Conservation (phyloP, 92 coral and sea anemone genomes). For the Epizoanthus rinbou region DNA sequence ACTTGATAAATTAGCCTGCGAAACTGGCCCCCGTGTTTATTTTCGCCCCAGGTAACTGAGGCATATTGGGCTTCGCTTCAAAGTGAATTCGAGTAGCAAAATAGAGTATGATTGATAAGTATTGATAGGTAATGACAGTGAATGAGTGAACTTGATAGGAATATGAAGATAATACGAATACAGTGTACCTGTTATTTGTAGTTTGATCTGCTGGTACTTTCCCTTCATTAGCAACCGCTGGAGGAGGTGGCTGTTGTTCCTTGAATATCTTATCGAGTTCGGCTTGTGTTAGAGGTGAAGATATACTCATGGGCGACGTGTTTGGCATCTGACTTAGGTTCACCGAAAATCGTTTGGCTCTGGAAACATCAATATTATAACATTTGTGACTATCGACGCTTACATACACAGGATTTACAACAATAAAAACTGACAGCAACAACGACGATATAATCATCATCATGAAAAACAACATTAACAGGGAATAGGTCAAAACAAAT, state of each 20-base stretch:
- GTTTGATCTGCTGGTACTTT: constrained; percentile 3
- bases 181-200: constrained; percentile 13
- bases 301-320: constrained; percentile 23
- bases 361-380: background rate
- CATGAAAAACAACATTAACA: no score
- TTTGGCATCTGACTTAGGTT: background rate
- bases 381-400: no score
- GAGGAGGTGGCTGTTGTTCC: constrained; percentile 27
- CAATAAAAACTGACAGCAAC: no score
- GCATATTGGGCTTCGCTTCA: no score
- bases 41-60: no score
- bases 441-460: background rate
- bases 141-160: background rate
- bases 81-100: no score
- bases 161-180: background rate
- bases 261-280: constrained; percentile 41
- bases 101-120: no score
- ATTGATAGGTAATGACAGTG: background rate
- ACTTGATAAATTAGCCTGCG: no score
- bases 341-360: constrained; percentile 33
- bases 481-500: no score
- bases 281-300: constrained; percentile 39
- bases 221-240: background rate
- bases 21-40: no score
- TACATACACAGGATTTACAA: no score